These are phyloP conservation scores for Epinephelus coioides DNA, from an alignment of 2,797 vertebrate species.

Conservation along the genomic window DNA sequence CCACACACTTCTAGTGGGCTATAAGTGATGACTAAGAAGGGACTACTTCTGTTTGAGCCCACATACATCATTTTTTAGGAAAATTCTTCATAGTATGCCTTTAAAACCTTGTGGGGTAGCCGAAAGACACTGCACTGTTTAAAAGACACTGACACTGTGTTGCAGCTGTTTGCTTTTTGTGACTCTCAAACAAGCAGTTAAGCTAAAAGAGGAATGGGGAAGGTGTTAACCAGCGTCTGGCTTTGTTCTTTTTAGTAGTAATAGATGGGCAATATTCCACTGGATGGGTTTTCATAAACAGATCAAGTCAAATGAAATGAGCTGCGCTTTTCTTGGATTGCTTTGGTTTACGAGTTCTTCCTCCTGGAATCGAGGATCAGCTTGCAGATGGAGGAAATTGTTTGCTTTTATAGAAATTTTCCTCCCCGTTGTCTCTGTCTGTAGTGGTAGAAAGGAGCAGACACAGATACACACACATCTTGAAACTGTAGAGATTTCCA, in stretches of 20 bases:
- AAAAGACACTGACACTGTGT: background rate
- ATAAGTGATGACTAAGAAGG: no score
- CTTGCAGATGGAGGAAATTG: conserved; percentile 40
- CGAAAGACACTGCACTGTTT: background rate
- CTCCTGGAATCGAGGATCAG: conserved; percentile 29
- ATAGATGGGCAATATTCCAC: conserved; percentile 25
- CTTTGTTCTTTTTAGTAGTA: conserved; percentile 34
- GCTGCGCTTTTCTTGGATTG: conserved; percentile 23
- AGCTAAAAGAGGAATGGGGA: conserved; percentile 1
- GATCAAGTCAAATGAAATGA: conserved; percentile 45
- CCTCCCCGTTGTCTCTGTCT: conserved; percentile 36
- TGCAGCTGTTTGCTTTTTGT: conserved; percentile 25
- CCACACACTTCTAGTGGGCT: no score
- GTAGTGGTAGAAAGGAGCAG: conserved; percentile 23
- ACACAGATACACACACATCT: conserved; percentile 7
- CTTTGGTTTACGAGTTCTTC: conserved; percentile 26
- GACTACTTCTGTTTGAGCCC: no score
- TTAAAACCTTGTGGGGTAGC: background rate
- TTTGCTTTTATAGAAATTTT: conserved; percentile 53
- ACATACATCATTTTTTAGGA: no score
- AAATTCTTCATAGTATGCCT: background rate
- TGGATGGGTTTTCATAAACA: conserved; percentile 43
- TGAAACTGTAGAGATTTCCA: conserved; percentile 6
- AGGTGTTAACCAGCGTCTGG: conserved; percentile 26
- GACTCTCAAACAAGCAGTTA: conserved; percentile 9